Base-by-base conservation (phyloP, 2,113 vertebrate species). In the Spea multiplicata region DNA sequence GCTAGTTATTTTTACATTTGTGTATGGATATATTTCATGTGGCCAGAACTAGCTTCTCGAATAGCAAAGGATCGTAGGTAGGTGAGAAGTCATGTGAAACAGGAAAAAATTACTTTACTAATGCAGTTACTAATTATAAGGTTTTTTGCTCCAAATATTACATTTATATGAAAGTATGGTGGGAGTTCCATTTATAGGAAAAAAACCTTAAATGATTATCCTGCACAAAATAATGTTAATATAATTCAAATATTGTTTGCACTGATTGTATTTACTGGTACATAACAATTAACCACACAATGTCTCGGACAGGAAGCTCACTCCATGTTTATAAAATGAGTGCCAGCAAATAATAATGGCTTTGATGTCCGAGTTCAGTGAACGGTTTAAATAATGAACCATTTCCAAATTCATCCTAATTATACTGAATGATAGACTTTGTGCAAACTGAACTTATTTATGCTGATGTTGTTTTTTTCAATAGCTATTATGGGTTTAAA, bases 281-380 rank as follows among this genome's bases (percentile, higher is more conserved):
- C 46, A 61, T 45, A 69, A 55, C 14, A 3, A 69, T 69, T 16
- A 17, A 47, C 64, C 44, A 66, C 10, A 65, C 44, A 68, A 13
- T n/a, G 16, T 2, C n/a, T 59, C 9, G 49, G n/a, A 30, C 59
- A 9, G 16, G 14, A 44, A 70, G 66, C 16, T 17, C 67, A 70
- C 9, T 61, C 13, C 45, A 59, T 59, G 65, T 69, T 69, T 68
- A 69, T 76, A 49, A 13, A 59, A 50, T 30, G 4, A 69, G 75
- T 59, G 69, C 52, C 45, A 70, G 17, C 66, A 76, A 16, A 49
- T 53, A 76, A 53, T 10, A 50, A 44, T 76, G 55, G 50, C 68
- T 66, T 66, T 55, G 50, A 55, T 75, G 12, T 8, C 44, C 6
- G 13, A 67, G 74, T 68, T 76, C 75, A 69, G 66, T 46, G 55